These are phyloP conservation scores for Drosophila histrio DNA, from an alignment of 2,888 invertebrate genomes.

Conservation along the genomic window DNA sequence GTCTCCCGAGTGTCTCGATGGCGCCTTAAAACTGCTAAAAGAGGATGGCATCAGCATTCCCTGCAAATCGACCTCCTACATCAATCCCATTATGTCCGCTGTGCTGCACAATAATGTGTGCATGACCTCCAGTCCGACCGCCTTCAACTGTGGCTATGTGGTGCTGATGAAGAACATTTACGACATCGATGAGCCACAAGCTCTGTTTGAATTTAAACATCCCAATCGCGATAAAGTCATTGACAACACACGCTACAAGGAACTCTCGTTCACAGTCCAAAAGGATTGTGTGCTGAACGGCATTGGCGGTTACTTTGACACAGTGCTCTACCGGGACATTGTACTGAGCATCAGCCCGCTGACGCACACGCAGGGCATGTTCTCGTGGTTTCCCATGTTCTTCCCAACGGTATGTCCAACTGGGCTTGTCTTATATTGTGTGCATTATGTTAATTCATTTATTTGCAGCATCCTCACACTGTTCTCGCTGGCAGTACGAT, in stretches of 20 bases:
- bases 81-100: conserved; percentile 96
- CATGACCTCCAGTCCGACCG: conserved; percentile 61
- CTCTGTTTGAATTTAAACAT: conserved; percentile 94
- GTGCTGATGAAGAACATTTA: conserved; percentile 87
- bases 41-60: conserved; percentile 97
- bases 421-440: not conserved
- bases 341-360: conserved; percentile 95
- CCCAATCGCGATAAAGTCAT: conserved; percentile 89
- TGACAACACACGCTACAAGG: conserved; percentile 91
- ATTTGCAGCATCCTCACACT: conserved; percentile 83
- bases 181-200: conserved; percentile 81
- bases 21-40: conserved; percentile 94
- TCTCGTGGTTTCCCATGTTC: conserved; percentile 99
- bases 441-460: not conserved
- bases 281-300: conserved; percentile 95
- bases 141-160: conserved; percentile 94
- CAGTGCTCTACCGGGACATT: conserved; percentile 92
- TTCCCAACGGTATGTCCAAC: conserved; percentile 90
- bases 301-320: conserved; percentile 98
- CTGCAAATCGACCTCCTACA: conserved; percentile 93
- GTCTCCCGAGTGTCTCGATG: conserved; percentile 98
- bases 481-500: conserved; percentile 89
- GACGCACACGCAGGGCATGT: conserved; percentile 95
- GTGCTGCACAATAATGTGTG: conserved; percentile 92
- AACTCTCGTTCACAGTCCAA: conserved; percentile 88